These are phyloP conservation scores for Sarcophaga carnaria DNA, from an alignment of 2,888 invertebrate species.

Conservation along the genomic window DNA sequence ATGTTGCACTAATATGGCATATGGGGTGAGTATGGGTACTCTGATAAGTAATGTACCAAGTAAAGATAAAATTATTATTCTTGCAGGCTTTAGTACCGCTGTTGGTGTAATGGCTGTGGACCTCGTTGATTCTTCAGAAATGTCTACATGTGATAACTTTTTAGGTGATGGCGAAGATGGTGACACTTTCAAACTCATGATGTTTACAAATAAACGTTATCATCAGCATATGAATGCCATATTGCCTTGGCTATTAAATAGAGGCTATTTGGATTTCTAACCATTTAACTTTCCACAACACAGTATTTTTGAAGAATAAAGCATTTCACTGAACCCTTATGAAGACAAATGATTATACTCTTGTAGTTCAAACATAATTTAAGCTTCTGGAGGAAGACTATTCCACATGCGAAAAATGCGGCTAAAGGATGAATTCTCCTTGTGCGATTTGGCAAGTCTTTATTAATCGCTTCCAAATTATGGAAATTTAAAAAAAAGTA, in stretches of 20 bases:
- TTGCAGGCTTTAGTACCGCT: slow-evolving; percentile 30
- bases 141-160: slow-evolving; percentile 72
- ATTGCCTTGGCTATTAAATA: slow-evolving; percentile 79
- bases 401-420: background rate
- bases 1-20: slow-evolving; percentile 70
- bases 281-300: background rate
- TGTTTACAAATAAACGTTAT: slow-evolving; percentile 78
- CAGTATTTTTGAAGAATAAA: no score
- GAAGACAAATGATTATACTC: background rate
- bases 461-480: no score
- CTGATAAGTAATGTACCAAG: background rate
- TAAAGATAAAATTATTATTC: slow-evolving; percentile 1
- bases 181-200: slow-evolving; percentile 75
- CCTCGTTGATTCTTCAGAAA: slow-evolving; percentile 72
- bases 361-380: no score
- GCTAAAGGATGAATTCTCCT: no score
- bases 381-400: no score
- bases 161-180: slow-evolving; percentile 70
- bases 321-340: no score
- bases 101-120: slow-evolving; percentile 66
- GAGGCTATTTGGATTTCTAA: slow-evolving; percentile 76
- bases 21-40: slow-evolving; percentile 68
- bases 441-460: no score
- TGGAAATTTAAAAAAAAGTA: no score
- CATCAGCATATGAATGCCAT: slow-evolving; percentile 75